phyloP scores from a whole-genome alignment of 2,113 vertebrate genomes.

The Boulengeromyrus knoepffleri region DNA sequence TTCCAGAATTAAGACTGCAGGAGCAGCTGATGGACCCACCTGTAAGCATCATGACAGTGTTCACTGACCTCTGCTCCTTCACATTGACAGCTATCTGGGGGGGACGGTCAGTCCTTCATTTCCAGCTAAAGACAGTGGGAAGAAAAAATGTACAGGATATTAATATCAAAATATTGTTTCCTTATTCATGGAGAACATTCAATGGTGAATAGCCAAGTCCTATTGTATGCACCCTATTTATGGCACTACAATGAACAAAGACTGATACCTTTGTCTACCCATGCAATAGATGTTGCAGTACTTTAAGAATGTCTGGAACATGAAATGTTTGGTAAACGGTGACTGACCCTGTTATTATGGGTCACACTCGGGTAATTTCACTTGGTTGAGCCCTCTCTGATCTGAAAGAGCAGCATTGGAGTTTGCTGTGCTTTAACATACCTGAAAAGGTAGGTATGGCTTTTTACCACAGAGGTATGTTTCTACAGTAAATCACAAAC shows the following conservation, averaged over 20 bases:
- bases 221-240: background rate
- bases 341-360: background rate
- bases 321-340: background rate
- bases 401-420: background rate
- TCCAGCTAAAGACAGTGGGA: background rate
- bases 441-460: background rate
- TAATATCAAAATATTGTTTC: background rate
- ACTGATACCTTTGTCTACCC: background rate
- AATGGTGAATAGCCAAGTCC: too few species aligned
- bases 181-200: background rate
- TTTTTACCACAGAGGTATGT: background rate
- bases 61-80: background rate
- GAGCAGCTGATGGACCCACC: background rate
- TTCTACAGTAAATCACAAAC: background rate
- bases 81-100: background rate
- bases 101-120: background rate
- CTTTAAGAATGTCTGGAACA: background rate
- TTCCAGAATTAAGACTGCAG: background rate
- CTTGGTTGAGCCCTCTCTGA: background rate
- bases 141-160: background rate
- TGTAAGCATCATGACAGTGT: background rate
- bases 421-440: background rate
- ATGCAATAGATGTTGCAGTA: background rate
- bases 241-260: background rate
- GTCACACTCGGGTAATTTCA: background rate